Conservation (phyloP, 2,797 vertebrate species). For the Sorex maritimensis region DNA sequence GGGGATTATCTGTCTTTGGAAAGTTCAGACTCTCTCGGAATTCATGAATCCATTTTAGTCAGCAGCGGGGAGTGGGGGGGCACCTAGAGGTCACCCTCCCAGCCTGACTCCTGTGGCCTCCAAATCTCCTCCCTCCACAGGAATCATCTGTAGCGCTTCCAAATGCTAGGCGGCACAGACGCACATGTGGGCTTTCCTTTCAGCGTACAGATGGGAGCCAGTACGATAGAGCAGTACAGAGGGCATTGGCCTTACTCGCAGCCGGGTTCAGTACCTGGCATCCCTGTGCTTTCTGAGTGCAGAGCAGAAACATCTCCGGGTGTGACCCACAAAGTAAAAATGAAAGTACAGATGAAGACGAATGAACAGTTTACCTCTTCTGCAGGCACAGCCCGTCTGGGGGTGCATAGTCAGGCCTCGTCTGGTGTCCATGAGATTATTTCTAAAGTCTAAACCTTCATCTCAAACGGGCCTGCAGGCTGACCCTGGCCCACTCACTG, state of each 20-base stretch:
- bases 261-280: too few species aligned
- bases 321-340: too few species aligned
- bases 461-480: background rate
- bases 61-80: background rate
- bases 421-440: background rate
- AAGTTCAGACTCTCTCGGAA: background rate
- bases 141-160: background rate
- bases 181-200: background rate
- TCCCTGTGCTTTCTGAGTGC: too few species aligned
- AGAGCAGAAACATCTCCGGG: background rate
- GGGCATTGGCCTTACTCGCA: too few species aligned
- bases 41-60: conserved; percentile 30
- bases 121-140: background rate
- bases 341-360: too few species aligned
- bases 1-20: background rate
- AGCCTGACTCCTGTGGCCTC: background rate
- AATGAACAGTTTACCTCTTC: too few species aligned
- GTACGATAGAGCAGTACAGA: background rate
- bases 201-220: background rate
- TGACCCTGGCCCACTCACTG: background rate
- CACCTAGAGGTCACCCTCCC: background rate
- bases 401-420: background rate
- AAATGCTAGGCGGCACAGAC: too few species aligned
- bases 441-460: background rate
- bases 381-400: too few species aligned